Conservation (phyloP, 2,888 invertebrate genomes). For the Tenthredo notha region DNA sequence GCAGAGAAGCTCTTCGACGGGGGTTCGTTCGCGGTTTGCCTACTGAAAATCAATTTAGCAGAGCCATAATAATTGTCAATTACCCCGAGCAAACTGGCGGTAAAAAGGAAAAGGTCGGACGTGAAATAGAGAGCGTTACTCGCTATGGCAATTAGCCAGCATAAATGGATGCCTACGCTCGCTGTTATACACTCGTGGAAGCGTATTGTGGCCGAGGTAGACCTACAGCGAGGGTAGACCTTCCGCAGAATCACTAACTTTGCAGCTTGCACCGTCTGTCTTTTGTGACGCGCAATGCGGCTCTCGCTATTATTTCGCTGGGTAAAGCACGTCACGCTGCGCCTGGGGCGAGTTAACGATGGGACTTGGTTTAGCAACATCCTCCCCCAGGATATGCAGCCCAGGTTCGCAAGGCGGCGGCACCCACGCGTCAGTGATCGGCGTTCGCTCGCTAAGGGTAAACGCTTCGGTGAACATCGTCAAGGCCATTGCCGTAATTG, state of each 20-base stretch:
- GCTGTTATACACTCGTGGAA: not conserved
- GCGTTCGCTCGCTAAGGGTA: constrained; percentile 13
- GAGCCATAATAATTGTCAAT: constrained; percentile 32
- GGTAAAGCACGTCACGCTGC: not conserved
- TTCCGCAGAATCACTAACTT: not conserved
- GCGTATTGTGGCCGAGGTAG: not conserved
- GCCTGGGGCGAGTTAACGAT: constrained; percentile 20
- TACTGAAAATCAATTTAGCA: constrained; percentile 23
- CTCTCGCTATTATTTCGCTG: constrained; percentile 29
- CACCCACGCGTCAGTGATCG: constrained; percentile 39
- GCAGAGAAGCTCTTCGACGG: not conserved
- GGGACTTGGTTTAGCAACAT: constrained; percentile 16
- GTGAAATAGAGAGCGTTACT: constrained; percentile 24
- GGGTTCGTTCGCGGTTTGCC: not conserved
- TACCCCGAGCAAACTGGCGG: constrained; percentile 11
- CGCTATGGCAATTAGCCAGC: constrained; percentile 44
- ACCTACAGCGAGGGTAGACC: not conserved
- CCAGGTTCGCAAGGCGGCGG: not conserved
- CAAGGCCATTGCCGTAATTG: constrained; percentile 34
- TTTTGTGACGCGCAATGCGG: not conserved
- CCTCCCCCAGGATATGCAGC: constrained; percentile 28
- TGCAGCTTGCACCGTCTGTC: constrained; percentile 19
- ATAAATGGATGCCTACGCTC: constrained; percentile 36
- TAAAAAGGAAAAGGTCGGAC: constrained; percentile 11
- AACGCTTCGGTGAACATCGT: constrained; percentile 39